phyloP scores from a whole-genome alignment of 2,888 invertebrate species.

The Homarus gammarus region DNA sequence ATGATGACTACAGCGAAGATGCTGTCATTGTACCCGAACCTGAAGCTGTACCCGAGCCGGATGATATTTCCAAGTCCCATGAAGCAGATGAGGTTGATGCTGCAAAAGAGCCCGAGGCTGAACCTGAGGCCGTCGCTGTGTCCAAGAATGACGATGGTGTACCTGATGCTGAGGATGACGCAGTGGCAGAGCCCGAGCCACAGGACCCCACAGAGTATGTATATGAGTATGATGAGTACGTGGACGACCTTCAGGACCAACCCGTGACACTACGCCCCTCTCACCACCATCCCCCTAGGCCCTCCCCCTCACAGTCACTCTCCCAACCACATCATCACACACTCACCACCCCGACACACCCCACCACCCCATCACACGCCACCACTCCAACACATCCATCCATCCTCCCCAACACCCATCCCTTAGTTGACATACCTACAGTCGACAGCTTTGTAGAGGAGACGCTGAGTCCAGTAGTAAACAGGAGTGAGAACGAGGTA shows the following conservation, averaged over 20 bases:
- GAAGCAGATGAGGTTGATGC: background rate
- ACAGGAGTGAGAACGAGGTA: background rate
- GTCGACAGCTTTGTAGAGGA: conserved; percentile 2
- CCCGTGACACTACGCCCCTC: conserved; percentile 22
- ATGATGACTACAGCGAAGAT: conserved; percentile 11
- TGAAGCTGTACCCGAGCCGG: conserved; percentile 4
- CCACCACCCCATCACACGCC: background rate
- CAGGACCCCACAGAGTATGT: conserved; percentile 38
- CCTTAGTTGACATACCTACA: conserved; percentile 23
- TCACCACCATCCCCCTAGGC: conserved; percentile 17
- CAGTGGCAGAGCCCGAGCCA: background rate
- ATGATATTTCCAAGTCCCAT: background rate
- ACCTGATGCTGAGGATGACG: background rate
- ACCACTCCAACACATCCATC: background rate
- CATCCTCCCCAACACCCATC: conserved; percentile 20
- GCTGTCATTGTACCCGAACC: background rate
- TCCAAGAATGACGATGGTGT: too few species aligned
- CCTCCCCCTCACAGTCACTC: background rate
- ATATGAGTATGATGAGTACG: conserved; percentile 7
- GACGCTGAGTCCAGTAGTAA: background rate
- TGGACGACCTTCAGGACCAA: conserved; percentile 46
- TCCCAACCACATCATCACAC: background rate
- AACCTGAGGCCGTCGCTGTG: background rate
- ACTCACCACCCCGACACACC: background rate
- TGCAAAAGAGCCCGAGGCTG: background rate